Evolutionary conservation across 2,797 vertebrate genomes (phyloP).

Genomic region (Poecilia velifera): DNA sequence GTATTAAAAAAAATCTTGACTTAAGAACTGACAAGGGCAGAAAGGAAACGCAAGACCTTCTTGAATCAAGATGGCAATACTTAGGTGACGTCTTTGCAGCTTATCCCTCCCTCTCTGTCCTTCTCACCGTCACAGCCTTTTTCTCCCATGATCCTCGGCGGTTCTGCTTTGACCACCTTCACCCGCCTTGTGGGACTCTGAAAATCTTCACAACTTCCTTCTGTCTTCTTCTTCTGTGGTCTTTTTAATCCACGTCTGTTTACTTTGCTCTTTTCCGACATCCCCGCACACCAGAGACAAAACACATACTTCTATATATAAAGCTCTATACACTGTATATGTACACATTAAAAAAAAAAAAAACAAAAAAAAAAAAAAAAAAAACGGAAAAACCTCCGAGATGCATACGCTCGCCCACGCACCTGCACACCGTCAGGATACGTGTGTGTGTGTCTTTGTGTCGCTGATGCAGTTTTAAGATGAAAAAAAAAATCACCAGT

Average conservation of each 20-base stretch:
- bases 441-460: conserved; percentile 45
- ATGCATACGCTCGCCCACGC: conserved; percentile 44
- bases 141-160: conserved; percentile 18
- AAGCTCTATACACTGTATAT: conserved; percentile 60
- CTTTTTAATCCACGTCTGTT: conserved; percentile 63
- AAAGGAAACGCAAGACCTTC: conserved; percentile 19
- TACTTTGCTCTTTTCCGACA: conserved; percentile 50
- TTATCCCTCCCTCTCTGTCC: conserved; percentile 20
- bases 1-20: conserved; percentile 31
- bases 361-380: conserved; percentile 50
- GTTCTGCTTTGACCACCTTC: conserved; percentile 33
- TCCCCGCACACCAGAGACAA: conserved; percentile 79
- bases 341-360: conserved; percentile 59
- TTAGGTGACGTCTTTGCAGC: background rate
- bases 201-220: conserved; percentile 35
- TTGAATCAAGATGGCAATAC: conserved; percentile 21
- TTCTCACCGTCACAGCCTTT: conserved; percentile 22
- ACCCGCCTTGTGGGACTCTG: conserved; percentile 2
- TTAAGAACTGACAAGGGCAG: conserved; percentile 42
- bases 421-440: conserved; percentile 34
- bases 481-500: conserved; percentile 56
- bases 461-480: conserved; percentile 67
- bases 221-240: conserved; percentile 57
- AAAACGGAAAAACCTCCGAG: conserved; percentile 71
- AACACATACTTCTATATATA: conserved; percentile 35